Evolutionary conservation across 2,888 invertebrate species (phyloP).

Genomic region (Empis stercorea): DNA sequence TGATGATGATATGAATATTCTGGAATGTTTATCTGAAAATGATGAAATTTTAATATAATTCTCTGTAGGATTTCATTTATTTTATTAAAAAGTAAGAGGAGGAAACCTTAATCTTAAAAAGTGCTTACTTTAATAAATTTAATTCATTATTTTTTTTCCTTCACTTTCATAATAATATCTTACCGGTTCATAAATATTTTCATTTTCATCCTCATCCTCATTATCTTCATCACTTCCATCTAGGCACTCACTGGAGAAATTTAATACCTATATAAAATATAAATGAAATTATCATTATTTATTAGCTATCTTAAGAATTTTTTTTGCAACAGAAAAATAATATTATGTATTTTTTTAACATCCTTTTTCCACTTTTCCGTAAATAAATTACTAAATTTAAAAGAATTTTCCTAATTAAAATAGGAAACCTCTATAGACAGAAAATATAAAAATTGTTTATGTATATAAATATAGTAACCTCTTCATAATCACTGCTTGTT

Average conservation of each 20-base stretch:
- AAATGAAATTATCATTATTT: slow-evolving; percentile 1
- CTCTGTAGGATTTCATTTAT: no score
- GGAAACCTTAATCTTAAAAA: no score
- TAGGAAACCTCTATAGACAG: not conserved
- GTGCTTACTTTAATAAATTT: no score
- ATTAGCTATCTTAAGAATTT: not conserved
- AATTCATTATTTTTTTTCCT: no score
- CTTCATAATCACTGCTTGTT: slow-evolving; percentile 18
- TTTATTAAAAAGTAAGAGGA: no score
- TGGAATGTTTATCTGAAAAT: slow-evolving; percentile 21
- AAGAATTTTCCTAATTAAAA: not conserved
- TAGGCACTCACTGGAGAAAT: slow-evolving; percentile 13
- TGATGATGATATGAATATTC: slow-evolving; percentile 9
- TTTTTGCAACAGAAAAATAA: no score
- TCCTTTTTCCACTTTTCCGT: not conserved
- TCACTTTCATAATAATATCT: no score
- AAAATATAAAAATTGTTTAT: no score
- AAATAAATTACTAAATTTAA: not conserved
- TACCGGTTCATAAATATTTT: slow-evolving; percentile 28
- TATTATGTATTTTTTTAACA: no score
- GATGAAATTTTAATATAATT: no score
- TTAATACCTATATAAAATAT: slow-evolving; percentile 18
- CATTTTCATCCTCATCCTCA: slow-evolving; percentile 16
- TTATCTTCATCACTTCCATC: slow-evolving; percentile 1
- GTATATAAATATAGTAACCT: slow-evolving; percentile 14